Conservation (phyloP, 30 jellyfish, hydroid and myxozoan species). For the Rhopilema esculentum region DNA sequence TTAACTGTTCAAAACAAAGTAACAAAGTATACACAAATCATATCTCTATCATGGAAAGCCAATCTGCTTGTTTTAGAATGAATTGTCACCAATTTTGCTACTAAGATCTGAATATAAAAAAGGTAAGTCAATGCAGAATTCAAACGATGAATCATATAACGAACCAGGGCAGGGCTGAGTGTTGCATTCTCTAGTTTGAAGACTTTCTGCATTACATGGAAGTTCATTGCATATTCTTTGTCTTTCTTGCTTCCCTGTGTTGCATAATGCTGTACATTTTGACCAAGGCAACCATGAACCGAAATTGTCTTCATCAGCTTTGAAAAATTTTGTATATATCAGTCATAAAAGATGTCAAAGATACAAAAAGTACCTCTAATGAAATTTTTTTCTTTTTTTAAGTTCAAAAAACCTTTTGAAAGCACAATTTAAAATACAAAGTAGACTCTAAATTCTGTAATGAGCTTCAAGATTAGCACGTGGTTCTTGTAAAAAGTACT, state of each 20-base stretch:
- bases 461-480: too few species aligned
- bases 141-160: background rate
- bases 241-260: conserved; percentile 49
- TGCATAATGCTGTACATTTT: conserved; percentile 49
- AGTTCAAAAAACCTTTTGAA: too few species aligned
- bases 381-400: too few species aligned
- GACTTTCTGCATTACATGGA: conserved; percentile 4
- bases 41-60: too few species aligned
- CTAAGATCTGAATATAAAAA: background rate
- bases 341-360: too few species aligned
- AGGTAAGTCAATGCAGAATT: background rate
- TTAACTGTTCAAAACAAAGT: conserved; percentile 1
- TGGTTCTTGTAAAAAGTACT: too few species aligned
- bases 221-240: conserved; percentile 19
- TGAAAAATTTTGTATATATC: background rate
- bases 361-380: too few species aligned
- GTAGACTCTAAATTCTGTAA: too few species aligned
- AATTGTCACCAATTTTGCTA: background rate
- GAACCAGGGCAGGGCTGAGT: conserved; percentile 48
- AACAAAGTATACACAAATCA: too few species aligned
- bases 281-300: conserved; percentile 73
- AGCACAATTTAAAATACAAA: too few species aligned
- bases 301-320: conserved; percentile 35
- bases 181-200: conserved; percentile 33
- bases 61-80: too few species aligned